Conservation (phyloP, 2,113 vertebrate genomes). For the Notarius quadriscutis region DNA sequence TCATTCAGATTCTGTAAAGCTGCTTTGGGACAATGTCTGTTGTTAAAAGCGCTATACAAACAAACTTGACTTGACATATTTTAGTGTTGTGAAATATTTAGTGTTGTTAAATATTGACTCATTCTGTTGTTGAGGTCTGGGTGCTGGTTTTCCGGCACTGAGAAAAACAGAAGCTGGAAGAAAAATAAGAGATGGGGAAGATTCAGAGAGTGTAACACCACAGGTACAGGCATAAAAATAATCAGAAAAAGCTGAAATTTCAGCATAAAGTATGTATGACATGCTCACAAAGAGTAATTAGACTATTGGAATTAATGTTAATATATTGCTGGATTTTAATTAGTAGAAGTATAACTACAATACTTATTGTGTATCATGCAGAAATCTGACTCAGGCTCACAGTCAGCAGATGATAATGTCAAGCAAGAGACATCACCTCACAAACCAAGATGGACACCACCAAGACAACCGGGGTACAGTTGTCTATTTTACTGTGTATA, state of each 20-base stretch:
- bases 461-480: constrained; percentile 68
- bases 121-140: constrained; percentile 60
- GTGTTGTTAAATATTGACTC: background rate
- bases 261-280: background rate
- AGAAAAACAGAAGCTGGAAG: constrained; percentile 61
- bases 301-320: background rate
- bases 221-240: constrained; percentile 49
- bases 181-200: constrained; percentile 47
- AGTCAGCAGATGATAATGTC: constrained; percentile 39
- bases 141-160: constrained; percentile 63
- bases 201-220: constrained; percentile 33
- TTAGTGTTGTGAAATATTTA: too few species aligned
- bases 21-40: too few species aligned
- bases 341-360: background rate
- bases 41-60: too few species aligned
- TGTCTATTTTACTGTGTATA: background rate
- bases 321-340: background rate
- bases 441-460: constrained; percentile 71
- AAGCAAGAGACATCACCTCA: constrained; percentile 50
- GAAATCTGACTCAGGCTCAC: constrained; percentile 51
- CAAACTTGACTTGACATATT: too few species aligned
- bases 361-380: constrained; percentile 30
- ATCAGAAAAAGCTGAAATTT: background rate
- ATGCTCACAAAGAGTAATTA: background rate
- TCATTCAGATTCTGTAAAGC: too few species aligned